Evolutionary conservation across 37 sponge, comb jelly and placozoan species (phyloP).

Genomic region (Trichoplax adhaerens): DNA sequence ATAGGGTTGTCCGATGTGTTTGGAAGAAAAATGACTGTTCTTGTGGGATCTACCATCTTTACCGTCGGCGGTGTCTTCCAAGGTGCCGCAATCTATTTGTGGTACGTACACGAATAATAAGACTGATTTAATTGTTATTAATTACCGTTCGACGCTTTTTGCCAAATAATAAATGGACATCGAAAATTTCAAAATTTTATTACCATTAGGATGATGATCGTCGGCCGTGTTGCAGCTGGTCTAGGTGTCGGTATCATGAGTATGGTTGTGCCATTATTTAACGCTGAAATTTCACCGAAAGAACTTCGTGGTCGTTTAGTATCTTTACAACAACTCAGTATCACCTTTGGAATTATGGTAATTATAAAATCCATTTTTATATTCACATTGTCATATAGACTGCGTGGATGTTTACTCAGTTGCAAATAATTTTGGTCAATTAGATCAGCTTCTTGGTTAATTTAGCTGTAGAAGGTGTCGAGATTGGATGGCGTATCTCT

Average conservation of each 20-base stretch:
- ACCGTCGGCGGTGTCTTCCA: conserved; percentile 35
- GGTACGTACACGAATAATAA: conserved; percentile 15
- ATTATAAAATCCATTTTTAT: background rate
- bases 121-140: background rate
- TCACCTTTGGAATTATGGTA: conserved; percentile 59
- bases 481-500: conserved; percentile 36
- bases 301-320: conserved; percentile 32
- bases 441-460: conserved; percentile 39
- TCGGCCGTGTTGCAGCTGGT: conserved; percentile 42
- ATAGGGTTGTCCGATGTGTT: conserved; percentile 34
- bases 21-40: conserved; percentile 37
- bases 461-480: conserved; percentile 4
- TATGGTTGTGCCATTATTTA: conserved; percentile 56
- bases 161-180: too few species aligned
- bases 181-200: too few species aligned
- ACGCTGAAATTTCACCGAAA: conserved; percentile 52
- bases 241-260: conserved; percentile 54
- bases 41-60: conserved; percentile 36
- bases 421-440: background rate
- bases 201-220: conserved; percentile 31
- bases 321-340: conserved; percentile 50
- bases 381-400: background rate
- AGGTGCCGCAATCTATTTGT: conserved; percentile 21
- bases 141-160: background rate
- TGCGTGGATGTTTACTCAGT: background rate